Evolutionary conservation across 2,888 invertebrate genomes (phyloP), one percentile per base, ranked within the genome.

Genomic region (Eupithecia pulchellata): DNA sequence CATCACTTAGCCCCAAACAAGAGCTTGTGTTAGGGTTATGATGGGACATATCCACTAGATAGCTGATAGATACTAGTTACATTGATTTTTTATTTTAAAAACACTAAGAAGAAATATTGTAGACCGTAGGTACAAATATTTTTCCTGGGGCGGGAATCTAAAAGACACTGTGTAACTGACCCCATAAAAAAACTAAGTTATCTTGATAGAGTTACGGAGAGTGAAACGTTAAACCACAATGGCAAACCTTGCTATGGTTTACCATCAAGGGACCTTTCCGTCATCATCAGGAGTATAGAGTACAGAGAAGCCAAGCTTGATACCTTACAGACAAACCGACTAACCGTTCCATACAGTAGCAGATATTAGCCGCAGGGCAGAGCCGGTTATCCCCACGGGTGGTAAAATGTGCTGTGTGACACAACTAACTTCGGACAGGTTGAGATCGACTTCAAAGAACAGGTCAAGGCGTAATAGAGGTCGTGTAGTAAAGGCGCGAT

Each of bases 391-490:
- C 29, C 57, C 57, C 57, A 3, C 57, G 57, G 57, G 57, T 27
- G 29, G 57, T 57, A 57, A 47, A 69, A 47, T 65, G n/a, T n/a
- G n/a, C n/a, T n/a, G n/a, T n/a, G 47, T 66, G 69, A 66, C 69
- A 69, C 66, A 71, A 68, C 64, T 66, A 64, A 62, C 36, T 34
- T 30, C 25, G 25, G 68, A 72, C 72, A 72, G 68, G 72, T 68
- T 68, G 65, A 34, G 68, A 68, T 72, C 65, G 72, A 72, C 68
- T 68, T 68, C 65, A 72, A 68, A 72, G 68, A 47, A 57, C 72
- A 68, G 72, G 68, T 68, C 72, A 72, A 72, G 72, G 72, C 30
- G 20, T 32, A 47, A 32, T 39, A 68, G 68, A 71, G 71, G 64
- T 71, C 55, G 32, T 11, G 13, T 30, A 4, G 29, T 39, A 66